A percentile compares a stretch with the other conserved stretches of the same genome.
These are phyloP conservation scores for Melanerpes aurifrons DNA, from an alignment of 2,113 vertebrate genomes.

Conservation along the genomic window DNA sequence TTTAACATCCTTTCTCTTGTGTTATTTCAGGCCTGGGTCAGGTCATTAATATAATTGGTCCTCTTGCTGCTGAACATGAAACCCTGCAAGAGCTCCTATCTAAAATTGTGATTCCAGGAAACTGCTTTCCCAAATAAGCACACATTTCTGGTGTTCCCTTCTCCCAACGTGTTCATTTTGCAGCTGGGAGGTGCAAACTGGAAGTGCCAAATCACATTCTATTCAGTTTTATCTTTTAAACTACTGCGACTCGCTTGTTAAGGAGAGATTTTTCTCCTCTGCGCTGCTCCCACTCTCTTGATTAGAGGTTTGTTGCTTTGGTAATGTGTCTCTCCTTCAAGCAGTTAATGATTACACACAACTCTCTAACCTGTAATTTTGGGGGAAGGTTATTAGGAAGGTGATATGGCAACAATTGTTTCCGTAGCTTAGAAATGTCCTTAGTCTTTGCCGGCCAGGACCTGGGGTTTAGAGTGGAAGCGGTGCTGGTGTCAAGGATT, in stretches of 20 bases:
- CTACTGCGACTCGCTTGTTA: background rate
- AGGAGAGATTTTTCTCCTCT: slow-evolving; percentile 27
- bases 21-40: background rate
- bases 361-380: slow-evolving; percentile 26
- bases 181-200: background rate
- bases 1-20: background rate
- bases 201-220: background rate
- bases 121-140: background rate
- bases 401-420: slow-evolving; percentile 37
- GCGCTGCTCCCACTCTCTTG: background rate
- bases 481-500: background rate
- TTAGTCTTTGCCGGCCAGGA: background rate
- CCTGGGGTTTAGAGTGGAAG: background rate
- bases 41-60: background rate
- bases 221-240: background rate
- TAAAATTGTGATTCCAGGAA: background rate
- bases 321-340: slow-evolving; percentile 2
- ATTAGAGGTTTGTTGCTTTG: slow-evolving; percentile 47
- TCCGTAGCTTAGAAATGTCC: background rate
- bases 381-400: slow-evolving; percentile 55
- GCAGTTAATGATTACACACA: slow-evolving; percentile 58
- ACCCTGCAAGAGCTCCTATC: background rate
- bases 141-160: background rate
- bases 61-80: background rate
- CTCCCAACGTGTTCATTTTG: background rate